Evolutionary conservation across 2,113 vertebrate species (phyloP).

Genomic region (Psilopogon haemacephalus): DNA sequence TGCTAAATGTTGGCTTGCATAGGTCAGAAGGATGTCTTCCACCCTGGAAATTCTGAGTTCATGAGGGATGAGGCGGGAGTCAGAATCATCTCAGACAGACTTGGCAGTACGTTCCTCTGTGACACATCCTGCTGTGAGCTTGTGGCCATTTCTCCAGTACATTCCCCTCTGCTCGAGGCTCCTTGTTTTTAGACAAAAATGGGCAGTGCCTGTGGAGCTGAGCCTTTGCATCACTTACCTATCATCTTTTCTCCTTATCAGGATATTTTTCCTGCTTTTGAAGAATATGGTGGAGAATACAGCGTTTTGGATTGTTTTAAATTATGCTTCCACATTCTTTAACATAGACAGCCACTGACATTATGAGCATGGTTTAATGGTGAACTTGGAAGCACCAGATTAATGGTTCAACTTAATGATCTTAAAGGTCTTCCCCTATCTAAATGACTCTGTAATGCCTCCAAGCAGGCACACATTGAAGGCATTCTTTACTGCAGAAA

Average conservation of each 20-base stretch:
- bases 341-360: not conserved
- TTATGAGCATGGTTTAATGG: not conserved
- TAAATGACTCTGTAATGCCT: not conserved
- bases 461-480: not conserved
- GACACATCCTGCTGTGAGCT: not conserved
- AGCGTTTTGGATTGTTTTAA: not conserved
- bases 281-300: not conserved
- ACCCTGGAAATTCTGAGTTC: slow-evolving; percentile 47
- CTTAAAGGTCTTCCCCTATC: too few species aligned
- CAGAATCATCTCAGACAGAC: not conserved
- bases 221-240: not conserved
- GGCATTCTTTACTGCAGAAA: not conserved
- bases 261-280: not conserved
- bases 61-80: not conserved
- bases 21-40: not conserved
- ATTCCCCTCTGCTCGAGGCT: not conserved
- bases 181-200: not conserved
- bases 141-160: not conserved
- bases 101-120: not conserved
- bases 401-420: too few species aligned
- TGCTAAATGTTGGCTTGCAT: not conserved
- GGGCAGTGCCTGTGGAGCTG: not conserved
- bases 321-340: not conserved
- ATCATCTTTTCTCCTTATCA: not conserved
- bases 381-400: too few species aligned